These are phyloP conservation scores for Recurvirostra avosetta DNA, from an alignment of 2,113 vertebrate species.

Conservation along the genomic window DNA sequence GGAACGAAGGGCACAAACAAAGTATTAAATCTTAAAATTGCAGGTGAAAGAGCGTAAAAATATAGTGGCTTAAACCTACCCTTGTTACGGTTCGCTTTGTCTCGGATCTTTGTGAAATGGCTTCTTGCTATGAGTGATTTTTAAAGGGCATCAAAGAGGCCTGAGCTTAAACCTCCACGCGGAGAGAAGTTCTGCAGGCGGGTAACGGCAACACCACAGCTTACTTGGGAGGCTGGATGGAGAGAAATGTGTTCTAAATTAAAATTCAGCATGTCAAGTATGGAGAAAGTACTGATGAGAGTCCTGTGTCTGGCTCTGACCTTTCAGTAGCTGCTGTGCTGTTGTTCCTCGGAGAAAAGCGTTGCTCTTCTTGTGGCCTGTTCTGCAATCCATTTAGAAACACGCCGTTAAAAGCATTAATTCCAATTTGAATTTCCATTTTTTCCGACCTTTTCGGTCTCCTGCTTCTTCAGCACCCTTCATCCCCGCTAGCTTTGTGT, in stretches of 20 bases:
- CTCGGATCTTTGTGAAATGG: not conserved
- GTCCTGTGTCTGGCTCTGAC: not conserved
- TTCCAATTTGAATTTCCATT: constrained; percentile 25
- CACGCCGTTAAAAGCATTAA: not conserved
- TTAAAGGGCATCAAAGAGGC: not conserved
- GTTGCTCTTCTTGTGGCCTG: not conserved
- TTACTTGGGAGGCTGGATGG: not conserved
- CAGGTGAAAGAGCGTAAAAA: not conserved
- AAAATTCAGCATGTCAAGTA: not conserved
- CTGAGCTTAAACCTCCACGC: not conserved
- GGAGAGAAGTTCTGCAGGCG: not conserved
- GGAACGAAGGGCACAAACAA: not conserved
- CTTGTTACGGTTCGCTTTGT: not conserved
- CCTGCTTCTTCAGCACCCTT: not conserved
- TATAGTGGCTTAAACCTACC: not conserved
- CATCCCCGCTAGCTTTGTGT: not conserved
- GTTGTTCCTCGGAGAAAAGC: not conserved
- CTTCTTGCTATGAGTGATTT: not conserved
- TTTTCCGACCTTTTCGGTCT: constrained; percentile 34
- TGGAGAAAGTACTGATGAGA: not conserved
- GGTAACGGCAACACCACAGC: not conserved
- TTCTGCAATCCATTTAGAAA: constrained; percentile 4
- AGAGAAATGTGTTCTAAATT: constrained; percentile 14
- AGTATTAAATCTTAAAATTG: not conserved
- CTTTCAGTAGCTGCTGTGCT: not conserved